Evolutionary conservation across 2,113 vertebrate species (phyloP), one percentile per base, ranked within the genome.

Genomic region (Australoheros scitulus): DNA sequence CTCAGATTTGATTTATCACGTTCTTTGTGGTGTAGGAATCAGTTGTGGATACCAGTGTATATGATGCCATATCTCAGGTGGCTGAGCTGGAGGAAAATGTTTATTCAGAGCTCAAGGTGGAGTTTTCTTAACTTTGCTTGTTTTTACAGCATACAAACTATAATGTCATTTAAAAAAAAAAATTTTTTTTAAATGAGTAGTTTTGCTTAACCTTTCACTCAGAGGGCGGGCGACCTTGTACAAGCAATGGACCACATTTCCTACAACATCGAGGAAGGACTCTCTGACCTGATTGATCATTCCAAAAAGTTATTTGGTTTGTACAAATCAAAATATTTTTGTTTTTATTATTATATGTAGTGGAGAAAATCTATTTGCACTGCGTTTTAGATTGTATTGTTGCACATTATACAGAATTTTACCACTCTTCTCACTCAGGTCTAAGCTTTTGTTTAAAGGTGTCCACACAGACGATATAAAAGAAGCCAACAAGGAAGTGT

Each of bases 61-160:
- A 91, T 72, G 95, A 96, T 13, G 91, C 83, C 50, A 89, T 95
- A 61, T 92, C 94, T 20, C 91, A 90, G 29, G 91, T 95, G 43
- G 38, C 90, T 7, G 93, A 95, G 24, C 55, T 93, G 80, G 93
- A 95, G 77, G 92, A 95, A 47, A 92, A 83, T 1, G 83, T 95
- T 64, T 93, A 87, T 76, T 87, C 61, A 6, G 88, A 94, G 63
- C 74, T 95, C 1, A 88, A 93, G 94, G 96, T 96, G 89, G 15
- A 43, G 11, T 14, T 56, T 38, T 29, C 4, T n/a, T 18, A 26
- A n/a, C 11, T 64, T 2, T 3, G 29, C 4, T 24, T 38, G 63
- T 65, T 15, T 34, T 22, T 9, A 15, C 2, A 41, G 1, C 1
- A 26, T 26, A 24, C 7, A 47, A 26, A n/a, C 24, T 68, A 68